Evolutionary conservation across 1,140 invertebrate genomes (phyloP).

Genomic region (Antheraea mylitta): DNA sequence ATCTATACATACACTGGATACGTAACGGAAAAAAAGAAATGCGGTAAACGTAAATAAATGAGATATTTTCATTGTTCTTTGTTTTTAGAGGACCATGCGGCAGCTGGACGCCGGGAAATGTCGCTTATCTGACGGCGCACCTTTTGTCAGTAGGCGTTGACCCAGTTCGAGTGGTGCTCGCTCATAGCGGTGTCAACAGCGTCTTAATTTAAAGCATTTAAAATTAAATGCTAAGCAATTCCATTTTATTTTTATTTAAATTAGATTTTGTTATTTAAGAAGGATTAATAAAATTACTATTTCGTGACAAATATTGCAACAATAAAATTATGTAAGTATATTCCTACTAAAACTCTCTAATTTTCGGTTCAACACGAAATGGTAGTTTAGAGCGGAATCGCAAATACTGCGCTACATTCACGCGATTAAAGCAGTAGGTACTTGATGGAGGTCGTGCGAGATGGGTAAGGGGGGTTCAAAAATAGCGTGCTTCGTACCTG

Average conservation of each 20-base stretch:
- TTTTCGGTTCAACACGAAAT: constrained; percentile 41
- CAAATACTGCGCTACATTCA: constrained; percentile 53
- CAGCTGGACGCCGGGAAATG: constrained; percentile 66
- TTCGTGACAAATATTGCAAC: neutral
- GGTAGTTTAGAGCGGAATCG: constrained; percentile 47
- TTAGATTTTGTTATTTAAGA: neutral
- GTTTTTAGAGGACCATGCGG: constrained; percentile 57
- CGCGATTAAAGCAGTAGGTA: constrained; percentile 64
- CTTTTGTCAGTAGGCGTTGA: constrained; percentile 71
- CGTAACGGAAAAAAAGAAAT: constrained; percentile 43
- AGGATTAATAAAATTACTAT: neutral
- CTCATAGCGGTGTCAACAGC: constrained; percentile 50
- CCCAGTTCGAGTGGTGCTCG: constrained; percentile 67
- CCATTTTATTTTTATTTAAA: neutral
- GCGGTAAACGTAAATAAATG: constrained; percentile 60
- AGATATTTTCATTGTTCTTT: constrained; percentile 68
- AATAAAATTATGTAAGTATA: neutral
- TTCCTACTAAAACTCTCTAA: constrained; percentile 20
- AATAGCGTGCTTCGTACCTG: constrained; percentile 71
- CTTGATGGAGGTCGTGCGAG: constrained; percentile 55
- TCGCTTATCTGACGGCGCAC: constrained; percentile 72
- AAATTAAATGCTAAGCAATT: constrained; percentile 6
- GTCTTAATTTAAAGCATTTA: constrained; percentile 48
- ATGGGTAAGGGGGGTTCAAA: constrained; percentile 68
- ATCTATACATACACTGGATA: constrained; percentile 56